A percentile compares a stretch with the other conserved stretches of the same genome.
These are phyloP conservation scores for Creontiades dilutus DNA, from an alignment of 2,888 invertebrate genomes.

Conservation along the genomic window DNA sequence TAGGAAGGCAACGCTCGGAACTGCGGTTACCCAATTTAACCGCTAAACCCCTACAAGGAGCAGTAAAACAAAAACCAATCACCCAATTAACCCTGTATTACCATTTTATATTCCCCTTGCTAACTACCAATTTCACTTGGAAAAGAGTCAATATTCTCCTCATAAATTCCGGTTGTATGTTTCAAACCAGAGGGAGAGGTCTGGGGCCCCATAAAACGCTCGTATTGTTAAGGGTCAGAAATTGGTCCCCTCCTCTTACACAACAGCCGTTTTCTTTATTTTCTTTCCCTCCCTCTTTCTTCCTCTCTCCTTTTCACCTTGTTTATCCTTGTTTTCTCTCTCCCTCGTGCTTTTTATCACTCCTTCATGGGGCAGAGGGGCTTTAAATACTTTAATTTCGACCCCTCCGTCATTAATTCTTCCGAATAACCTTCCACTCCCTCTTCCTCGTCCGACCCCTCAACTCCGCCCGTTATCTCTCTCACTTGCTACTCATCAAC, in stretches of 20 bases:
- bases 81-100: slow-evolving; percentile 9
- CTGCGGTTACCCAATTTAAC: not conserved
- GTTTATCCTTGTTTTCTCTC: slow-evolving; percentile 44
- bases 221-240: slow-evolving; percentile 52
- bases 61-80: slow-evolving; percentile 5
- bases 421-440: slow-evolving; percentile 23
- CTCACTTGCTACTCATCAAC: slow-evolving; percentile 48
- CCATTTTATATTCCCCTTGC: slow-evolving; percentile 15
- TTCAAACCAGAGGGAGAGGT: slow-evolving; percentile 11
- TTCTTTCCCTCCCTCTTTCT: slow-evolving; percentile 22
- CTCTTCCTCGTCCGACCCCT: not conserved
- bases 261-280: slow-evolving; percentile 33
- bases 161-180: slow-evolving; percentile 45
- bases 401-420: slow-evolving; percentile 58
- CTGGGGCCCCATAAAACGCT: slow-evolving; percentile 1
- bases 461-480: slow-evolving; percentile 11
- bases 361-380: not conserved
- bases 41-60: not conserved
- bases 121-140: slow-evolving; percentile 25
- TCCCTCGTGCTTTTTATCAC: not conserved
- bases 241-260: slow-evolving; percentile 14
- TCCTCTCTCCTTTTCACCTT: slow-evolving; percentile 10
- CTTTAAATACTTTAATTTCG: slow-evolving; percentile 63
- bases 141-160: slow-evolving; percentile 50
- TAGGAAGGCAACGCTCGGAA: not conserved